These are phyloP conservation scores for Paramormyrops kingsleyae DNA, from an alignment of 2,113 vertebrate species.

Conservation along the genomic window DNA sequence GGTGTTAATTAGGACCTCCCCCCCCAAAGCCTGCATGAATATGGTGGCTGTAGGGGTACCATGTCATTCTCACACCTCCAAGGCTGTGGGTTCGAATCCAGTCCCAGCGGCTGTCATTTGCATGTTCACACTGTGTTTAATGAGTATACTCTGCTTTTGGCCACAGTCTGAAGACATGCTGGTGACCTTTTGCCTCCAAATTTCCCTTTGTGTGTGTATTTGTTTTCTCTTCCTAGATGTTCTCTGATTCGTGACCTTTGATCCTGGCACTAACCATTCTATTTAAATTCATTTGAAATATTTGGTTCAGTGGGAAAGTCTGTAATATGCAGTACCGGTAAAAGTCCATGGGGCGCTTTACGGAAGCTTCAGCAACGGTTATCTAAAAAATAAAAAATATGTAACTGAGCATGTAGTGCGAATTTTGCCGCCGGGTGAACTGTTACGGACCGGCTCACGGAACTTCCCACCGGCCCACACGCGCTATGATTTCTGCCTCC, in stretches of 20 bases:
- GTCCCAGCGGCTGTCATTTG: not conserved
- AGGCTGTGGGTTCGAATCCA: not conserved
- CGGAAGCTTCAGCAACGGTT: not conserved
- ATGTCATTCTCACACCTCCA: not conserved
- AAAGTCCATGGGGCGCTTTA: not conserved
- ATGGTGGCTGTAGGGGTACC: not conserved
- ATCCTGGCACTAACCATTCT: not conserved
- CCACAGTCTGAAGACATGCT: not conserved
- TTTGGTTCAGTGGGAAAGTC: not conserved
- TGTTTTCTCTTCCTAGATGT: not conserved
- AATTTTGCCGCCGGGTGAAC: not conserved
- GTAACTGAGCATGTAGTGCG: not conserved
- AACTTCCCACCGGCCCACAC: not conserved
- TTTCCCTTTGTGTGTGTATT: not conserved
- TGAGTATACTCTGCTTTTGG: not conserved
- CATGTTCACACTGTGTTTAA: not conserved
- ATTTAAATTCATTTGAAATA: not conserved
- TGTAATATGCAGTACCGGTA: not conserved
- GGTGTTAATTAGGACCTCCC: not conserved
- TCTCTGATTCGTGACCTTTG: not conserved
- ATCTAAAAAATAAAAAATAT: not conserved
- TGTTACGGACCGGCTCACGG: not conserved
- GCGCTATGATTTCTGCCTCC: not conserved
- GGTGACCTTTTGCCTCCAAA: not conserved
- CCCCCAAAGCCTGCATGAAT: not conserved